phyloP scores from a whole-genome alignment of 2,113 vertebrate genomes.

The Craseonycteris thonglongyai region DNA sequence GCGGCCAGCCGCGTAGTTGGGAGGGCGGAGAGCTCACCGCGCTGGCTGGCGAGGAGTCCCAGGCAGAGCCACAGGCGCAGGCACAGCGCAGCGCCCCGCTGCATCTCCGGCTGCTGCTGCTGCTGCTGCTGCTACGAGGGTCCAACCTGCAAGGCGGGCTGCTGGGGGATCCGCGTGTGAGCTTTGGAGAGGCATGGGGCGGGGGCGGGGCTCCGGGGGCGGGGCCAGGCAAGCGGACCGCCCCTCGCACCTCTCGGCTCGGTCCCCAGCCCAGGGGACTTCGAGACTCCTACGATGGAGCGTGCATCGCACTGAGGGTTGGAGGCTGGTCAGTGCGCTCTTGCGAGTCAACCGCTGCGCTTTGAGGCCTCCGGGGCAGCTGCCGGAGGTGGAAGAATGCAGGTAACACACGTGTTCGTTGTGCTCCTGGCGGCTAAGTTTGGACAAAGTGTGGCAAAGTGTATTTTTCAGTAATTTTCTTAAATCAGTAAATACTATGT shows the following conservation, averaged over 20 bases:
- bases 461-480: neutral
- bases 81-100: neutral
- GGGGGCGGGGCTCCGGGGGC: neutral
- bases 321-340: neutral
- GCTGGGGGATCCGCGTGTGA: neutral
- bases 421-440: neutral
- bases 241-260: neutral
- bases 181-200: neutral
- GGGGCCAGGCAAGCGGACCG: neutral
- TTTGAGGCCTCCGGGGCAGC: too few species aligned
- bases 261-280: neutral
- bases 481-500: neutral
- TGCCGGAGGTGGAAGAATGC: accelerated
- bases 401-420: accelerated
- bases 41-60: slow-evolving; percentile 31
- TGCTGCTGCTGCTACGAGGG: slow-evolving; percentile 40
- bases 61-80: slow-evolving; percentile 59
- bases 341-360: too few species aligned
- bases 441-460: neutral
- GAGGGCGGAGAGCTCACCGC: neutral
- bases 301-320: accelerated
- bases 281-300: accelerated
- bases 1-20: neutral
- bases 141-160: neutral
- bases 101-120: slow-evolving; percentile 65